Base-by-base conservation (phyloP, 2,888 invertebrate species). In the Dichetophora obliterata region DNA sequence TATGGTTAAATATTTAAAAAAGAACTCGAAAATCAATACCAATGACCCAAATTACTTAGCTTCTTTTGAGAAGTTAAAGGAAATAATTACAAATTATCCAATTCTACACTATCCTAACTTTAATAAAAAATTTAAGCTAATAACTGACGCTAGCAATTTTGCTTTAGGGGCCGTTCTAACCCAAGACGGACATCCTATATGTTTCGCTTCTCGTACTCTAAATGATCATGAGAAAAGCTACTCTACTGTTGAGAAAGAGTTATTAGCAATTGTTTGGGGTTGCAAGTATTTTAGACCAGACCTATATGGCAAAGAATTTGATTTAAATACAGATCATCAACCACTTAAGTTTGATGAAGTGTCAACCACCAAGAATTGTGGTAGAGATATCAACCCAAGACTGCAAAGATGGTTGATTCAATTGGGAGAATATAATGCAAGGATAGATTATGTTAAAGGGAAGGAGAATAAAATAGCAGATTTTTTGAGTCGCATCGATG, bases 31-130 rank as follows among this genome's bases (percentile, higher is more conserved):
- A 65, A 27, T 77, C 8, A 66, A 77, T 27, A n/a, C n/a, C 0
- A 78, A 72, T 37, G 77, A 79, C 57, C 54, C 72, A 5, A 76
- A 76, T 63, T 79, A 54, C 69, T 75, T 78, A n/a, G 57, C 66
- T 27, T 19, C 79, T 14, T 79, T 79, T 69, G 65, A 76, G 16
- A 79, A 79, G 24, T n/a, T 78, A 31, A 31, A 31, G 31, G 31
- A 31, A 31, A 31, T 31, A 31, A 31, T 31, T 79, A 76, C 71
- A 68, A 79, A 43, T 34, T 77, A 8, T 16, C 75, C 2, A 79
- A 31, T 31, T 31, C 31, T 31, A 31, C 31, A 31, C 31, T 31
- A 31, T 31, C 31, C 31, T 31, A 31, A 31, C 31, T 31, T 31
- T 31, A 31, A 31, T 31, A 31, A 31, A 31, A 31, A 31, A 31